A percentile compares a stretch with the other conserved stretches of the same genome.
phyloP scores from a whole-genome alignment of 2,797 vertebrate genomes.

The Cetoscarus ocellatus region DNA sequence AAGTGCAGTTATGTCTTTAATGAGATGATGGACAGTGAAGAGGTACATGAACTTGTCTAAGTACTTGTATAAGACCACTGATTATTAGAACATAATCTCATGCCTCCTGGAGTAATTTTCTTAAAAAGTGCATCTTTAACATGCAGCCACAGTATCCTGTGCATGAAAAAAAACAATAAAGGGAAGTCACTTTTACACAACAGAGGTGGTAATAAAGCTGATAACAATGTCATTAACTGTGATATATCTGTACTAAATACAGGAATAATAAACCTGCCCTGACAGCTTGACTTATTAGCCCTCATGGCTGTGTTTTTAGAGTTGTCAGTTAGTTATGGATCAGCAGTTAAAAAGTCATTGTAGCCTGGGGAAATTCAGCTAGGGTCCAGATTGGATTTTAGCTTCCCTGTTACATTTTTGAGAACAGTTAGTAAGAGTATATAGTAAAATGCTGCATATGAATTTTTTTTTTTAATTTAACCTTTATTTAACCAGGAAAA shows the following conservation, averaged over 20 bases:
- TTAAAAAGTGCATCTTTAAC: not conserved
- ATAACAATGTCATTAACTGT: conserved; percentile 36
- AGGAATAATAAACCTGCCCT: conserved; percentile 36
- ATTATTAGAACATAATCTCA: conserved; percentile 29
- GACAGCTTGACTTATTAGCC: conserved; percentile 45
- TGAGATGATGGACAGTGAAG: conserved; percentile 39
- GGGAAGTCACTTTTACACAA: conserved; percentile 39
- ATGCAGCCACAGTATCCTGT: conserved; percentile 14
- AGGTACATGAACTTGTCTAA: conserved; percentile 30
- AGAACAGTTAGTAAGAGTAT: not conserved
- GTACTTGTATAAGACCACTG: conserved; percentile 24
- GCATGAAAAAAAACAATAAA: conserved; percentile 36
- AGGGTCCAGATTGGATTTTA: not conserved
- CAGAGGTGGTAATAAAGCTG: conserved; percentile 35
- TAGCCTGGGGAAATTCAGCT: conserved; percentile 18
- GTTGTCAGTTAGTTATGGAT: conserved; percentile 31
- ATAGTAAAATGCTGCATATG: no score
- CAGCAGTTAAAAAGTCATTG: conserved; percentile 17
- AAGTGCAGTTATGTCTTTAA: conserved; percentile 33
- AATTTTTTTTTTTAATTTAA: no score
- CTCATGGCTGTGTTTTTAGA: conserved; percentile 2
- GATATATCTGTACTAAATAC: conserved; percentile 34
- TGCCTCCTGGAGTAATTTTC: conserved; percentile 13
- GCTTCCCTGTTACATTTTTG: not conserved
- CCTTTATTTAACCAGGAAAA: no score